Conservation (phyloP, 2,113 vertebrate genomes). For the cat (Felis catus) region F.catus_Fca126_mat1.0 CM031420.1:49905501-49906000, state of each 20-base stretch:
- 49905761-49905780: background rate
- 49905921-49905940: background rate
- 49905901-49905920: background rate
- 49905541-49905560: conserved; percentile 31
- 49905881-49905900: background rate
- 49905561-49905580: background rate
- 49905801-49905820: background rate
- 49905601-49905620: background rate
- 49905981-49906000: background rate
- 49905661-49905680: background rate
- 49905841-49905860: background rate
- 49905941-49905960: background rate
- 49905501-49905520: background rate
- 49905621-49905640: background rate
- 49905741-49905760: background rate
- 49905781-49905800: background rate
- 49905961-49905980: background rate
- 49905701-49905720: background rate
- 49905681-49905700: background rate
- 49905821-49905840: background rate
- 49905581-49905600: background rate
- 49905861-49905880: background rate
- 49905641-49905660: background rate
- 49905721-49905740: background rate
- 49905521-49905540: background rate